phyloP scores from a whole-genome alignment of 1,140 invertebrate genomes.

The Octopus sinensis region DNA sequence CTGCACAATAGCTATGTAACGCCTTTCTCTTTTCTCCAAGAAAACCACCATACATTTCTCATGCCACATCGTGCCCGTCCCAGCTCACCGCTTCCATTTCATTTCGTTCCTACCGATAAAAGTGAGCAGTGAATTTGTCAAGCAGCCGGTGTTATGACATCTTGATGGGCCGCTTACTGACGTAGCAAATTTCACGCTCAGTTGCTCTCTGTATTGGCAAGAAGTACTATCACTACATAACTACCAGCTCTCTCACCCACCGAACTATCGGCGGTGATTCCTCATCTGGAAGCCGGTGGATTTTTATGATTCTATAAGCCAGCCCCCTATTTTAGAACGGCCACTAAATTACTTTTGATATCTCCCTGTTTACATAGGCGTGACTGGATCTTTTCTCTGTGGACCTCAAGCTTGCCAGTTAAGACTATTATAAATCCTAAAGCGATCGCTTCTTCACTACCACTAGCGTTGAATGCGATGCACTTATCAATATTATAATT shows the following conservation, averaged over 20 bases:
- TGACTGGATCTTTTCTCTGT: conserved; percentile 10
- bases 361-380: conserved; percentile 10
- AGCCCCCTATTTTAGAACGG: not conserved
- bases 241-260: not conserved
- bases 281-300: not conserved
- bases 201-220: conserved; percentile 2
- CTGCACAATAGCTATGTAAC: too few species aligned
- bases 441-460: too few species aligned
- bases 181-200: conserved; percentile 15
- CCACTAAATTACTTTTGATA: conserved; percentile 17
- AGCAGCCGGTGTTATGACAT: conserved; percentile 13
- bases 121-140: conserved; percentile 15
- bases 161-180: conserved; percentile 11
- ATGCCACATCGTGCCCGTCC: not conserved
- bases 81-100: not conserved
- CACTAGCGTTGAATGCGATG: too few species aligned
- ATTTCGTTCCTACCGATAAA: not conserved
- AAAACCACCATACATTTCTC: not conserved
- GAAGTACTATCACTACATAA: not conserved
- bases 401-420: conserved; percentile 9
- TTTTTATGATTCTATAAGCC: conserved; percentile 8
- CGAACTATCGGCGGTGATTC: conserved; percentile 12
- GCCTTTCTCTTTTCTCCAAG: not conserved
- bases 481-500: too few species aligned
- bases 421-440: conserved; percentile 8